Evolutionary conservation across 2,797 vertebrate genomes (phyloP), one percentile per base, ranked within the genome.

Genomic region (Picus viridis): DNA sequence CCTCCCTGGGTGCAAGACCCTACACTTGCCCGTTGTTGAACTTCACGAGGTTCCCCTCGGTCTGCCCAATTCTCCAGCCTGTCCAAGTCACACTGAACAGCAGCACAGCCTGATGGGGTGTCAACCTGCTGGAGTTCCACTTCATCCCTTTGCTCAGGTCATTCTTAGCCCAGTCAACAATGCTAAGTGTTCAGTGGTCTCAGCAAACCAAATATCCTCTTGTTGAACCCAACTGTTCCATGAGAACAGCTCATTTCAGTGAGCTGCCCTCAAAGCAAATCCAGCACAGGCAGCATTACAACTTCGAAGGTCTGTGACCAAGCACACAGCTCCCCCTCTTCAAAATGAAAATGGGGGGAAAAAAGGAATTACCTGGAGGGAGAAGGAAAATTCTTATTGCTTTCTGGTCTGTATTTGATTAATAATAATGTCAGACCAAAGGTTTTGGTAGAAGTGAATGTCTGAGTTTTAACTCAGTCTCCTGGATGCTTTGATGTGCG

Each of bases 401-500:
- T 76, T 87, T 61, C 41, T 67, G 49, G 5, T 24, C n/a, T 73
- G 30, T 10, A n/a, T 68, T 45, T 84, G 9, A 78, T 93, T 47
- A 34, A 79, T 47, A 77, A 32, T 18, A 57, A 57, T 18, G 20
- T 16, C 1, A 11, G 7, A 6, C 20, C 29, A 8, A 16, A 14
- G 7, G 27, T 63, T 76, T 82, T 36, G 56, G 51, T 15, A 20
- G 53, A 54, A 83, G 16, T 56, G 15, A 81, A 65, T 32, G 63
- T 17, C 32, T 47, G 69, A 47, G 26, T 72, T 88, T 63, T 53
- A 57, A 47, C 20, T 24, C 30, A 18, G 8, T 61, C 49, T 88
- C 43, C 36, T 7, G 7, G 39, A 23, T 20, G 6, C 15, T 69
- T 56, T 16, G 29, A 67, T 1, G 1, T 34, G 29, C 0, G 0